These are phyloP conservation scores for Tetramorium bicarinatum DNA, from an alignment of 2,888 invertebrate species.

Conservation along the genomic window DNA sequence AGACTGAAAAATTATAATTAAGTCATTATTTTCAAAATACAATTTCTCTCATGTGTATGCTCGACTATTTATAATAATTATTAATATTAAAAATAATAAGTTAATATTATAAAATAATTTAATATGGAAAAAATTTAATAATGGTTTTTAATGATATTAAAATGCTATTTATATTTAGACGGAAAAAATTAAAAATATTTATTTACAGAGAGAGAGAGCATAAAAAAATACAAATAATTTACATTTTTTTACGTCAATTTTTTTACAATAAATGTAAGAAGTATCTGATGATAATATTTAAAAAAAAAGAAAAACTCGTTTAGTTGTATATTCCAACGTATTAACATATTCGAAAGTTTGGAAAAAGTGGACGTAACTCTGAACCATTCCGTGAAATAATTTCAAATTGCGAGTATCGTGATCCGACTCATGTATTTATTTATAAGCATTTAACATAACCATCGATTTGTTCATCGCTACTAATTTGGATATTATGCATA, in stretches of 20 bases:
- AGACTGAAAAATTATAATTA: conserved; percentile 1
- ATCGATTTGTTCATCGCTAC: neutral
- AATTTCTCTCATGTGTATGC: neutral
- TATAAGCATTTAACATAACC: neutral
- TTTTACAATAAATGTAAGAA: neutral
- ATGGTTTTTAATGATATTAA: neutral
- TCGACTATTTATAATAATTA: conserved; percentile 2
- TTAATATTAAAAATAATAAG: neutral
- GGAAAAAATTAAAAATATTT: neutral
- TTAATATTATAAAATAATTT: no score
- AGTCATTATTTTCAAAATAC: neutral
- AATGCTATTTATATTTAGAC: neutral
- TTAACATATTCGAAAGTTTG: conserved; percentile 45
- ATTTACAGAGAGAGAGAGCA: neutral
- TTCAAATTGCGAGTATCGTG: neutral
- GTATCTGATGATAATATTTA: conserved; percentile 12
- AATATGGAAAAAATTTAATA: neutral
- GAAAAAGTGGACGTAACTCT: neutral
- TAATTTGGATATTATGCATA: neutral
- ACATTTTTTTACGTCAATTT: neutral
- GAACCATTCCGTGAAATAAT: neutral
- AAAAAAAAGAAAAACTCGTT: neutral
- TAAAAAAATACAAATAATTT: neutral
- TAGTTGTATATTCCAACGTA: neutral
- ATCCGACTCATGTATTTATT: neutral